These are phyloP conservation scores for Suillia variegata DNA, from an alignment of 2,888 invertebrate genomes.

Conservation along the genomic window DNA sequence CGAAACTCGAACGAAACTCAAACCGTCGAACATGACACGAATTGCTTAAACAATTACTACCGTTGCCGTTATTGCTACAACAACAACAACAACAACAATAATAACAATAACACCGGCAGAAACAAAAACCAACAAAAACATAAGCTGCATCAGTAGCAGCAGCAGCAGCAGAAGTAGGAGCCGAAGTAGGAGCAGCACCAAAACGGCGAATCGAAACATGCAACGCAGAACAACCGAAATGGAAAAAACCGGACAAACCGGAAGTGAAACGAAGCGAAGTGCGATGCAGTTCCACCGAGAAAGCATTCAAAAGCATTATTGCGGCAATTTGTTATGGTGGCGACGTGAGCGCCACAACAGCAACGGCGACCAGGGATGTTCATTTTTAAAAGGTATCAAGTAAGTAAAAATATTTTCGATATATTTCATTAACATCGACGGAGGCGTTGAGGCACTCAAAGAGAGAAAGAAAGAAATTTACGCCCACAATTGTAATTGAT, in stretches of 20 bases:
- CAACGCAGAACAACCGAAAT: not conserved
- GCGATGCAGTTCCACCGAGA: not conserved
- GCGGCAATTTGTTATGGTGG: not conserved
- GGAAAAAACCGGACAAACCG: not conserved
- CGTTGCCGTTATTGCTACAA: not conserved
- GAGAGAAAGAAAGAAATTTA: too few species aligned
- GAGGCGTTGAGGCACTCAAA: too few species aligned
- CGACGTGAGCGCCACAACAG: not conserved
- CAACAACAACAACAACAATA: not conserved
- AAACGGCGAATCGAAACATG: not conserved
- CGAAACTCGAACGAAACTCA: too few species aligned
- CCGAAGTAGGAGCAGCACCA: too few species aligned
- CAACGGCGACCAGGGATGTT: too few species aligned
- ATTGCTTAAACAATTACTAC: constrained; percentile 1
- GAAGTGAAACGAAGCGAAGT: constrained; percentile 4
- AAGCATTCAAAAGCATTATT: constrained; percentile 4
- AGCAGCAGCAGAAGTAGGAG: not conserved
- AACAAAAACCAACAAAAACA: not conserved
- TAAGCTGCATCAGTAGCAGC: not conserved
- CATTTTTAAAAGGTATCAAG: too few species aligned
- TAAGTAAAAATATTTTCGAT: too few species aligned
- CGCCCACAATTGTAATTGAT: too few species aligned
- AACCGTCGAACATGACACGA: constrained; percentile 2
- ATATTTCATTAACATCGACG: too few species aligned
- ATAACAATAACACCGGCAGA: too few species aligned